Conservation (phyloP, 2,113 vertebrate species). For the Gadus chalcogrammus region DNA sequence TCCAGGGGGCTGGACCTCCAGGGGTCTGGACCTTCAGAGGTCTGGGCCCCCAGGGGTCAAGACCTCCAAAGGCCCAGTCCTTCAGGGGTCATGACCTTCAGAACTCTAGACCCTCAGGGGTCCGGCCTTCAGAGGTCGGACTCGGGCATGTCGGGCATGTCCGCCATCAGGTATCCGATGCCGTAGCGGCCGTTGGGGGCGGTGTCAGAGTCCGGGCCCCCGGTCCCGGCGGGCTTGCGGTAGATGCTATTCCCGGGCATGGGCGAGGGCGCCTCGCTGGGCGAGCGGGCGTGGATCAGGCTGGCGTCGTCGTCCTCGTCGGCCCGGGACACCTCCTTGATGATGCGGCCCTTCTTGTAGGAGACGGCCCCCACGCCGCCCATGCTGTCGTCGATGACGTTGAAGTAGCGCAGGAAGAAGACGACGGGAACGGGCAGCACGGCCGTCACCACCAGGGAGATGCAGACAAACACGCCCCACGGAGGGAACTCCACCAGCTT, state of each 20-base stretch:
- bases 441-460: conserved; percentile 83
- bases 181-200: conserved; percentile 92
- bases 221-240: conserved; percentile 70
- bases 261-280: conserved; percentile 86
- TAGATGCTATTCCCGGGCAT: conserved; percentile 87
- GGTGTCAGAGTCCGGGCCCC: conserved; percentile 68
- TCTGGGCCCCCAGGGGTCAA: too few species aligned
- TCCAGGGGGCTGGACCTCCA: conserved; percentile 41
- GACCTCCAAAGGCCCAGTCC: neutral
- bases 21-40: too few species aligned
- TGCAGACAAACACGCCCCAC: conserved; percentile 85
- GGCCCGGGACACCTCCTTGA: conserved; percentile 81
- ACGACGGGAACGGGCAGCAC: conserved; percentile 86
- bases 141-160: conserved; percentile 91
- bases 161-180: conserved; percentile 91
- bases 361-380: conserved; percentile 81
- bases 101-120: conserved; percentile 47
- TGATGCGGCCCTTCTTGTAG: conserved; percentile 91
- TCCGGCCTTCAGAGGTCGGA: conserved; percentile 78
- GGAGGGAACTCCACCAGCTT: conserved; percentile 79
- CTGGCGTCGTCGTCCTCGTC: conserved; percentile 85
- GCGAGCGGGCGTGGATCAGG: conserved; percentile 85
- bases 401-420: conserved; percentile 80
- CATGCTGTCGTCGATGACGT: conserved; percentile 80
- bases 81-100: too few species aligned